Conservation (phyloP, 2,888 invertebrate genomes). For the Lithodes maja region DNA sequence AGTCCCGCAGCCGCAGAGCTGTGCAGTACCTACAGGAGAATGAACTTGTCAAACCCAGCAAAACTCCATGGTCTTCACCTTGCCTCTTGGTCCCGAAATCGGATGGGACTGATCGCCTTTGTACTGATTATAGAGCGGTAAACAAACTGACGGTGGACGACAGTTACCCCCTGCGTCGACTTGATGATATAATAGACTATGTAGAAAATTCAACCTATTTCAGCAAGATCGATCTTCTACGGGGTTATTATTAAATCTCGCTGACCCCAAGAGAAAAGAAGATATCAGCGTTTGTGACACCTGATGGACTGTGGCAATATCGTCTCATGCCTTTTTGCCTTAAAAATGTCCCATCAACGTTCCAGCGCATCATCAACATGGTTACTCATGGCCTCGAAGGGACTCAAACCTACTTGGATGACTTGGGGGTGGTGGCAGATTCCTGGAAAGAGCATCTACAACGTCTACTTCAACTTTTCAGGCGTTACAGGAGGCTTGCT, state of each 20-base stretch:
- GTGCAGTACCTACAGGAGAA: not conserved
- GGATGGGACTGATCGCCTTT: not conserved
- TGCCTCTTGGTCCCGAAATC: slow-evolving; percentile 13
- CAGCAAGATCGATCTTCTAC: not conserved
- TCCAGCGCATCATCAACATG: slow-evolving; percentile 8
- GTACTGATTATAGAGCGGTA: slow-evolving; percentile 1
- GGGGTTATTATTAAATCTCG: no score
- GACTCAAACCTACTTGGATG: not conserved
- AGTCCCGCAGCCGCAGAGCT: not conserved
- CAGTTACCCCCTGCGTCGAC: not conserved
- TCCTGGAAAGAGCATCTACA: slow-evolving; percentile 3
- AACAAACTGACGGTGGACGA: not conserved
- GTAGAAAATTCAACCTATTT: not conserved
- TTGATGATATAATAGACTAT: not conserved
- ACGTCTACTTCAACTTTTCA: not conserved
- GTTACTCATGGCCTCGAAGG: not conserved
- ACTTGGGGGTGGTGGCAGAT: not conserved
- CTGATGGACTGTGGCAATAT: not conserved
- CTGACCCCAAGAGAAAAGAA: not conserved
- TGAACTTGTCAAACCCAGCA: not conserved
- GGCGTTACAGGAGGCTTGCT: slow-evolving; percentile 16
- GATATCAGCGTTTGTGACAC: slow-evolving; percentile 14
- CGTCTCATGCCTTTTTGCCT: not conserved
- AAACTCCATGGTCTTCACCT: slow-evolving; percentile 28
- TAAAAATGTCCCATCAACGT: not conserved